phyloP scores from a whole-genome alignment of 2,888 invertebrate species.

The Drosophila hamatofila region DNA sequence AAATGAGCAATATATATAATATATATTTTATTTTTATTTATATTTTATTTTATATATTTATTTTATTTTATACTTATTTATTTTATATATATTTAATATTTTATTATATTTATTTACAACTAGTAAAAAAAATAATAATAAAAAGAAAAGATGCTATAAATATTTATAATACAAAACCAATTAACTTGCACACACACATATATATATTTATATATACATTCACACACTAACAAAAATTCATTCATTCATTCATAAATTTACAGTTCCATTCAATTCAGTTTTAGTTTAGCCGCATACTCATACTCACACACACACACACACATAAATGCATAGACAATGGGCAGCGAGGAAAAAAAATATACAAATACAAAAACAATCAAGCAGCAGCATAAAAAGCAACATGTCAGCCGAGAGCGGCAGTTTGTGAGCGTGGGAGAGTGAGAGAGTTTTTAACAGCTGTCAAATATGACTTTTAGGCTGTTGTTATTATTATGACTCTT shows the following conservation, averaged over 20 bases:
- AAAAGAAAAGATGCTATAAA: constrained; percentile 10
- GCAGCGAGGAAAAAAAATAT: constrained; percentile 53
- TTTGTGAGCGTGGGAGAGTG: constrained; percentile 5
- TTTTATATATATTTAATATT: too few species aligned
- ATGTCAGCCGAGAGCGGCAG: constrained; percentile 46
- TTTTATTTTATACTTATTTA: too few species aligned
- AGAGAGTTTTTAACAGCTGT: constrained; percentile 60
- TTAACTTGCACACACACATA: constrained; percentile 60
- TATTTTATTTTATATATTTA: too few species aligned
- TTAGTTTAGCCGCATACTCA: constrained; percentile 57
- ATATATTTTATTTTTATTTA: too few species aligned
- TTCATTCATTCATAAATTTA: constrained; percentile 80
- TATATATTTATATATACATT: too few species aligned
- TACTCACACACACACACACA: constrained; percentile 28
- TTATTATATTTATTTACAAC: background rate
- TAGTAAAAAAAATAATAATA: background rate
- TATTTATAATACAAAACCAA: constrained; percentile 60
- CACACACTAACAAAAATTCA: constrained; percentile 61
- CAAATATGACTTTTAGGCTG: constrained; percentile 48
- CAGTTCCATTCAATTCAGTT: constrained; percentile 81
- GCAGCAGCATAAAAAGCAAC: constrained; percentile 61
- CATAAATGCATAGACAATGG: constrained; percentile 23
- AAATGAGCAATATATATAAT: too few species aligned
- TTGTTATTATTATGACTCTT: constrained; percentile 32
- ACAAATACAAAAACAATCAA: constrained; percentile 50